Conservation (phyloP, 2,113 vertebrate genomes). For the Dasyornis broadbenti region DNA sequence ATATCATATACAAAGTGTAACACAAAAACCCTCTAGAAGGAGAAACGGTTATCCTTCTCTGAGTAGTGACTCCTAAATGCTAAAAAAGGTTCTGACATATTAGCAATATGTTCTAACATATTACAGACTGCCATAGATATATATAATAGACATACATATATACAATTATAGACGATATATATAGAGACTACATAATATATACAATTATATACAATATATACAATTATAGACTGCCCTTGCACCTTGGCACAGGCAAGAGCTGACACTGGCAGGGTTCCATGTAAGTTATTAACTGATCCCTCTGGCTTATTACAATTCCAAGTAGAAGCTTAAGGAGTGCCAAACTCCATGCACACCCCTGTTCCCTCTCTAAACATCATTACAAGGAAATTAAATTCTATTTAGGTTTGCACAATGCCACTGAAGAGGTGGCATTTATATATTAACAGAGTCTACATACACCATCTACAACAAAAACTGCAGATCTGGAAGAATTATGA, state of each 20-base stretch:
- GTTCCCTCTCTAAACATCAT: not conserved
- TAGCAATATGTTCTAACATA: not conserved
- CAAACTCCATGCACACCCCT: not conserved
- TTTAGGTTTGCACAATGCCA: not conserved
- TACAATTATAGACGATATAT: too few species aligned
- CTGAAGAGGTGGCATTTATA: not conserved
- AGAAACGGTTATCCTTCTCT: not conserved
- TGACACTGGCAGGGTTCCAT: slow-evolving; percentile 90
- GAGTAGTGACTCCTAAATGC: not conserved
- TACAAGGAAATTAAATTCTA: not conserved
- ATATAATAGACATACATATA: too few species aligned
- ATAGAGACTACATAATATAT: too few species aligned
- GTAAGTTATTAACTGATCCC: slow-evolving; percentile 68
- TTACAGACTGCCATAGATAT: too few species aligned
- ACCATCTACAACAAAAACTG: not conserved
- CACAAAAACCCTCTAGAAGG: not conserved
- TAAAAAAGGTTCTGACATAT: not conserved
- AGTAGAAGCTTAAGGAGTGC: not conserved
- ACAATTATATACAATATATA: too few species aligned
- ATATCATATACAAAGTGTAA: not conserved
- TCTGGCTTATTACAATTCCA: not conserved
- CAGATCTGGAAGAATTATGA: not conserved
- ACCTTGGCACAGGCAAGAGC: slow-evolving; percentile 90
- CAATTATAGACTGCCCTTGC: slow-evolving; percentile 88
- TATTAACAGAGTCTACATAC: not conserved